phyloP scores from a whole-genome alignment of 2,113 vertebrate genomes.

The Petroica traversi region DNA sequence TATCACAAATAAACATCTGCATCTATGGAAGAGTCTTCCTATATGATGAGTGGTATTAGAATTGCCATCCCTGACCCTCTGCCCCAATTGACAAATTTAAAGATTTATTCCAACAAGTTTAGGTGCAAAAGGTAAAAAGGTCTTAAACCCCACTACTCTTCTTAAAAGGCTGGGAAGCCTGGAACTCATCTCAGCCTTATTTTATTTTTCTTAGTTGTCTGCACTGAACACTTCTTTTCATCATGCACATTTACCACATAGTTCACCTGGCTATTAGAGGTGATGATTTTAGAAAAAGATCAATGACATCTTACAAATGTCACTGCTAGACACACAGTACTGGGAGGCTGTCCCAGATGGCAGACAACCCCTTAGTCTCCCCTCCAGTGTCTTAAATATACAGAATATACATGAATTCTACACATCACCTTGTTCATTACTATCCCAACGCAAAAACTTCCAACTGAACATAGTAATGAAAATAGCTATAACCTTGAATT shows the following conservation, averaged over 20 bases:
- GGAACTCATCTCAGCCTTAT: neutral
- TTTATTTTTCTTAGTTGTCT: neutral
- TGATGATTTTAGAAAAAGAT: neutral
- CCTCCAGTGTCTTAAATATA: neutral
- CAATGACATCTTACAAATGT: neutral
- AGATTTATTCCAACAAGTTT: neutral
- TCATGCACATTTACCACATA: neutral
- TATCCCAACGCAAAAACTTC: neutral
- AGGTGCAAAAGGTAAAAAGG: neutral
- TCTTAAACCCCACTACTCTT: neutral
- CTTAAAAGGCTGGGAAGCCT: neutral
- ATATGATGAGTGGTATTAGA: neutral
- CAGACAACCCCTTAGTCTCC: fast-evolving
- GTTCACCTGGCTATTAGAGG: neutral
- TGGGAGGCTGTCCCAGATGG: neutral
- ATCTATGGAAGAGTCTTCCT: neutral
- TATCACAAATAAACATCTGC: neutral
- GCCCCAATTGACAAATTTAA: neutral
- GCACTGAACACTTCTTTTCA: neutral
- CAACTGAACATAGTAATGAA: neutral
- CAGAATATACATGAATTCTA: neutral
- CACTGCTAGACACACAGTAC: neutral
- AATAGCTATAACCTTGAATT: neutral
- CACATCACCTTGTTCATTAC: neutral
- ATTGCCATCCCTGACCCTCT: neutral